Evolutionary conservation across 2,797 vertebrate genomes (phyloP).

Genomic region (Lacerta viridis): DNA sequence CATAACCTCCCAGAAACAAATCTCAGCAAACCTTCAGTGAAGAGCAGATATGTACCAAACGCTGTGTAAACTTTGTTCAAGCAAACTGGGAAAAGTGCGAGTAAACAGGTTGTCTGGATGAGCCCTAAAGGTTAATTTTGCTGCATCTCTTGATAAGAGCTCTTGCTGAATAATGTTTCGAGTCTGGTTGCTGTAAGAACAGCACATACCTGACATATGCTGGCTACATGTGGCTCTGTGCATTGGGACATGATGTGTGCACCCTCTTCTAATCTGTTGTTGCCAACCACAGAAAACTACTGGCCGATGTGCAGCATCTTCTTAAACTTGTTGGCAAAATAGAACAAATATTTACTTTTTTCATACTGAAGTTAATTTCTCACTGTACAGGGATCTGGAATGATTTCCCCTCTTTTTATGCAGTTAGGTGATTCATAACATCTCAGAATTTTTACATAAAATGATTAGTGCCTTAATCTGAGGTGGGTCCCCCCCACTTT

Average conservation of each 20-base stretch:
- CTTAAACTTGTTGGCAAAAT: constrained; percentile 59
- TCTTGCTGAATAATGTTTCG: background rate
- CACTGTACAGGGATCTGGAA: constrained; percentile 34
- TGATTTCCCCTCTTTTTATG: accelerated
- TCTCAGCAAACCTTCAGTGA: too few species aligned
- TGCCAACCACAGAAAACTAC: constrained; percentile 15
- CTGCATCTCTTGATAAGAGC: constrained; percentile 10
- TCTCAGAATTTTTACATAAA: background rate
- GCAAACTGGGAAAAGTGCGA: too few species aligned
- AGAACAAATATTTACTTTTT: constrained; percentile 69
- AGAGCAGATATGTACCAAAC: too few species aligned
- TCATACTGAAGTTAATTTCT: constrained; percentile 58
- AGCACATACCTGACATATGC: constrained; percentile 26
- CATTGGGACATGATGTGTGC: background rate
- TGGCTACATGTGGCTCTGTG: constrained; percentile 34
- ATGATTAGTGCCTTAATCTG: background rate
- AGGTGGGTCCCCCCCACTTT: background rate
- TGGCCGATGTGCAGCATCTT: constrained; percentile 42
- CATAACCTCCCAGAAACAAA: too few species aligned
- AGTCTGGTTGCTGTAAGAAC: background rate
- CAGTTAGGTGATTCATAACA: constrained; percentile 49
- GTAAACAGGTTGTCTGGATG: too few species aligned
- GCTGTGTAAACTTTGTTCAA: too few species aligned
- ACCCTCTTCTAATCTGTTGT: constrained; percentile 62
- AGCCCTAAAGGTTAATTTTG: constrained; percentile 11